These are phyloP conservation scores for Whitmania pigra DNA, from an alignment of 1,140 invertebrate species.

Conservation along the genomic window DNA sequence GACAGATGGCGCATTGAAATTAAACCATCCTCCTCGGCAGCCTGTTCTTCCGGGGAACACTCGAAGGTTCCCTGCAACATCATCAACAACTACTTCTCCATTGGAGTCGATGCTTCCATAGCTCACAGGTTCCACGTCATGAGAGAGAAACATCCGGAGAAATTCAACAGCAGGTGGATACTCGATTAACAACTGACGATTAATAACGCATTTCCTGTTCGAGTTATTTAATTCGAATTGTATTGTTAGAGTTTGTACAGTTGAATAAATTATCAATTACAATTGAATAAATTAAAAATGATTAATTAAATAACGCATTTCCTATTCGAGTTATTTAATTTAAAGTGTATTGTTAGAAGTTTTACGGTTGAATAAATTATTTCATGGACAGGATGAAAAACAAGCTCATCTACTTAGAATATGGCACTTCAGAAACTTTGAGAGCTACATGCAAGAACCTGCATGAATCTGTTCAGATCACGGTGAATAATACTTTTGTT, in stretches of 20 bases:
- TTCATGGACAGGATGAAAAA: conserved; percentile 67
- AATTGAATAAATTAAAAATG: too few relatives aligned
- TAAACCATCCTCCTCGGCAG: conserved; percentile 47
- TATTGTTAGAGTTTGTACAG: too few relatives aligned
- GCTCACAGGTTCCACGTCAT: conserved; percentile 93
- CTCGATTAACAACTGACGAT: not conserved
- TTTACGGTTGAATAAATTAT: too few relatives aligned
- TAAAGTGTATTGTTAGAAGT: too few relatives aligned
- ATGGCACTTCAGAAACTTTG: conserved; percentile 88
- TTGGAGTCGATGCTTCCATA: conserved; percentile 91
- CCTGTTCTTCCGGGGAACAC: conserved; percentile 25
- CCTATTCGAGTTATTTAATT: too few relatives aligned
- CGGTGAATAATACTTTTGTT: conserved; percentile 47
- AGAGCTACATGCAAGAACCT: conserved; percentile 90
- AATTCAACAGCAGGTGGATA: conserved; percentile 69
- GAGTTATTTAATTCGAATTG: too few relatives aligned
- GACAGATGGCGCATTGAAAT: conserved; percentile 89
- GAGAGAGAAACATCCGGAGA: conserved; percentile 88
- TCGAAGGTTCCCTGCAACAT: conserved; percentile 84
- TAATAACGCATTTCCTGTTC: too few relatives aligned
- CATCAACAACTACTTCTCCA: conserved; percentile 94
- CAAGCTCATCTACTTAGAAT: conserved; percentile 96
- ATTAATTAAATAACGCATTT: too few relatives aligned
- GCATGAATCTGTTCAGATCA: conserved; percentile 85
- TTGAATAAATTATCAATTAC: too few relatives aligned